Evolutionary conservation across 2,113 vertebrate genomes (phyloP).

Genomic region (Stercorarius parasiticus): DNA sequence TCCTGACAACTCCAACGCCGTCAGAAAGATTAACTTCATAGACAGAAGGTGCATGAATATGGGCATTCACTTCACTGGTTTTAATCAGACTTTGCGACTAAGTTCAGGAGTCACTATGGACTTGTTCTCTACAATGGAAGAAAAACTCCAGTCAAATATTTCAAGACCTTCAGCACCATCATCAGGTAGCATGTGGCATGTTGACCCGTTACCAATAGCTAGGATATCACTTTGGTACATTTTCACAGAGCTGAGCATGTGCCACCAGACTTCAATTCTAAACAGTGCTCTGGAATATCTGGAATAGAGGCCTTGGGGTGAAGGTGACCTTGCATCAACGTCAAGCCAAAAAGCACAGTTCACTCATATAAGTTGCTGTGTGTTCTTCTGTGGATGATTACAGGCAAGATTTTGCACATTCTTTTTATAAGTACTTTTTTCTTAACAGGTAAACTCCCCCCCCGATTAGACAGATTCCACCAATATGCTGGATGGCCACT

Average conservation of each 20-base stretch:
- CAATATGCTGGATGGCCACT: neutral
- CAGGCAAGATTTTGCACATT: neutral
- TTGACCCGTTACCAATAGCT: neutral
- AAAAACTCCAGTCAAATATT: neutral
- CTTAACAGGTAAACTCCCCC: neutral
- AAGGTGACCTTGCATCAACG: neutral
- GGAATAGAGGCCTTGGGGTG: neutral
- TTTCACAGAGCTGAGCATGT: neutral
- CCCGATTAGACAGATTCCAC: neutral
- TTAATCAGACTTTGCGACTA: neutral
- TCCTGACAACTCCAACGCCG: neutral
- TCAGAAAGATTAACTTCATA: neutral
- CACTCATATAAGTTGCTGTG: accelerated
- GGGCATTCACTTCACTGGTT: neutral
- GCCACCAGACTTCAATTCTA: neutral
- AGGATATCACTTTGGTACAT: neutral
- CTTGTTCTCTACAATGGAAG: neutral
- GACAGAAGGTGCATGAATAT: neutral
- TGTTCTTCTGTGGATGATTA: neutral
- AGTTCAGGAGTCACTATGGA: neutral
- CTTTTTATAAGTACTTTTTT: neutral
- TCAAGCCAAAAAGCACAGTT: neutral
- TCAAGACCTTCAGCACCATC: neutral
- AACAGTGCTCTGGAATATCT: neutral
- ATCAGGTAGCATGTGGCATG: neutral